These are phyloP conservation scores for Drosophila nebulosa DNA, from an alignment of 1,140 invertebrate species.

Conservation along the genomic window DNA sequence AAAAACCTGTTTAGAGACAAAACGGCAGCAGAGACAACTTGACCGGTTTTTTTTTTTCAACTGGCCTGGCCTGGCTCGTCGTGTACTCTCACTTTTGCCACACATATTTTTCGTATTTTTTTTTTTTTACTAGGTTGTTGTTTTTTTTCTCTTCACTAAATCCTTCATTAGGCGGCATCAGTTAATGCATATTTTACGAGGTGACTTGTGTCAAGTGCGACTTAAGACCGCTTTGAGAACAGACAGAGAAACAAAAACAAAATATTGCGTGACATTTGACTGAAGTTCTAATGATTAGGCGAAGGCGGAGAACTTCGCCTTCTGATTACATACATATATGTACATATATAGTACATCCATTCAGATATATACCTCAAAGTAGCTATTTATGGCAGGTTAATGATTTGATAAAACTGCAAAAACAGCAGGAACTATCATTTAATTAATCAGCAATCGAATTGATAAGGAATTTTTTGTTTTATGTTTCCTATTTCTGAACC, in stretches of 20 bases:
- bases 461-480: neutral
- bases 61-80: conserved; percentile 12
- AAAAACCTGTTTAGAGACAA: conserved; percentile 64
- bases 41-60: conserved; percentile 44
- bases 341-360: no score
- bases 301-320: neutral
- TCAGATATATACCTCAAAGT: neutral
- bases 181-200: conserved; percentile 15
- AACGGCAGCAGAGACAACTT: conserved; percentile 57
- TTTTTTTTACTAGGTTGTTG: neutral
- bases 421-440: conserved; percentile 1
- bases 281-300: conserved; percentile 42
- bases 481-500: neutral
- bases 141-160: conserved; percentile 39
- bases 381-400: neutral
- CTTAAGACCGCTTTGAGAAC: conserved; percentile 57
- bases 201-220: conserved; percentile 46
- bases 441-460: neutral
- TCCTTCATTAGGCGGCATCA: conserved; percentile 56
- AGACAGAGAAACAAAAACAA: neutral
- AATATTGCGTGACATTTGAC: conserved; percentile 65
- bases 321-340: neutral
- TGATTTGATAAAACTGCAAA: neutral
- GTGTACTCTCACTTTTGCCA: conserved; percentile 61
- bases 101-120: neutral